Evolutionary conservation across 2,113 vertebrate genomes (phyloP).

Genomic region (Megaleporinus macrocephalus): DNA sequence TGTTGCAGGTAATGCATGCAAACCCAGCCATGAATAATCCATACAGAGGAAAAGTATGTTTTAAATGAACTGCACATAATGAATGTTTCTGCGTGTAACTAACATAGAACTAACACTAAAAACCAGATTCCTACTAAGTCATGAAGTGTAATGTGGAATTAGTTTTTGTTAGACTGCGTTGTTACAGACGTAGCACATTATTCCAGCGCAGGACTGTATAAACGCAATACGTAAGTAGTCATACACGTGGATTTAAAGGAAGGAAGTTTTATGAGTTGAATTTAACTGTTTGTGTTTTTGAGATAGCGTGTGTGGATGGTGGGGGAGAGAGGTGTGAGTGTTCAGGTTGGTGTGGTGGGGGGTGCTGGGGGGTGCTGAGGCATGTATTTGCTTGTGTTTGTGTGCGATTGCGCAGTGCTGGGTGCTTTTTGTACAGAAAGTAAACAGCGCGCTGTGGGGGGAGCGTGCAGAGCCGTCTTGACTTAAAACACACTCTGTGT

Average conservation of each 20-base stretch:
- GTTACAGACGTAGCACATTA: too few species aligned
- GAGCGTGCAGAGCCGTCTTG: constrained; percentile 69
- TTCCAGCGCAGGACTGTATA: too few species aligned
- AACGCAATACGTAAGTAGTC: background rate
- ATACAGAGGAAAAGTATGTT: too few species aligned
- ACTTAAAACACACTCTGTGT: constrained; percentile 62
- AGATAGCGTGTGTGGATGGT: constrained; percentile 13
- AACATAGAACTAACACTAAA: too few species aligned
- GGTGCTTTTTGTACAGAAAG: constrained; percentile 68
- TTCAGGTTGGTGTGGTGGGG: constrained; percentile 33
- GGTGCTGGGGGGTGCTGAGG: constrained; percentile 51
- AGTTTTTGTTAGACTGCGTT: too few species aligned
- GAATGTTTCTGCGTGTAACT: too few species aligned
- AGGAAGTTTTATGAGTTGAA: background rate
- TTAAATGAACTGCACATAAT: too few species aligned
- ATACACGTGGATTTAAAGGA: background rate
- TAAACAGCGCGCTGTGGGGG: constrained; percentile 67
- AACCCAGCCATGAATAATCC: too few species aligned
- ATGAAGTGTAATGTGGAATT: too few species aligned
- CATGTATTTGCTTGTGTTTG: constrained; percentile 80
- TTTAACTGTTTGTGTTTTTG: background rate
- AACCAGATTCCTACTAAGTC: too few species aligned
- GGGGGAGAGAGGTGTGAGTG: background rate
- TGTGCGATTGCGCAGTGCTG: constrained; percentile 44
- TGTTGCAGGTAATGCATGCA: too few species aligned